Percentiles rank a stretch among this genome's conserved stretches.
These are phyloP conservation scores for Lasioglossum albipes DNA, from an alignment of 1,140 invertebrate genomes.

Conservation along the genomic window DNA sequence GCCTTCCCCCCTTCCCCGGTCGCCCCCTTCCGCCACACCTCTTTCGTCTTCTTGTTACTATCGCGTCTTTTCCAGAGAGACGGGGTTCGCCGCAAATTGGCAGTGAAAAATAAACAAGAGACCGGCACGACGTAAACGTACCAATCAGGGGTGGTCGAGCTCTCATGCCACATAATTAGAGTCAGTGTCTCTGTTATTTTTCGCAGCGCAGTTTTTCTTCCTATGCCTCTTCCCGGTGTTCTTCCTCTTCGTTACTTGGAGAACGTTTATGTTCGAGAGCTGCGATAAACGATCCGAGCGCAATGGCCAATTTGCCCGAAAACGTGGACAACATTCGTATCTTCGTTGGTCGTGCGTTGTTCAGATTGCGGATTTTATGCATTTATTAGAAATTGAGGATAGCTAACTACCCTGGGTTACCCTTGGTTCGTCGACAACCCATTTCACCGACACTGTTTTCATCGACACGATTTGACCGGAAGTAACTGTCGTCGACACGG, in stretches of 20 bases:
- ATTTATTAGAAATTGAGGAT: no score
- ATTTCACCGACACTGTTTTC: no score
- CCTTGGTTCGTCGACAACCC: no score
- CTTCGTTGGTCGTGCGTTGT: no score
- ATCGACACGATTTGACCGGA: no score
- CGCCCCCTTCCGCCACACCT: not conserved
- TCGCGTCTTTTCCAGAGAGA: not conserved
- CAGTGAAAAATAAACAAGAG: constrained; percentile 38
- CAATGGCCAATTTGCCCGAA: no score
- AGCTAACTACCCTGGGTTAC: no score
- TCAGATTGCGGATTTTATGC: no score
- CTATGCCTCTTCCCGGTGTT: not conserved
- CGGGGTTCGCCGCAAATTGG: constrained; percentile 48
- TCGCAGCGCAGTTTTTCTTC: not conserved
- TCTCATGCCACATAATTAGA: constrained; percentile 44
- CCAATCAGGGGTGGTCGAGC: constrained; percentile 42
- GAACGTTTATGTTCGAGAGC: not conserved
- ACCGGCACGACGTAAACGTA: constrained; percentile 39
- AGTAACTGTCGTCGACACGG: no score
- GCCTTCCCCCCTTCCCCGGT: no score
- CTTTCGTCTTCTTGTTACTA: constrained; percentile 5
- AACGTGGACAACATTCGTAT: no score
- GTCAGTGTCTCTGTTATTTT: constrained; percentile 16
- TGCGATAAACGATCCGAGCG: not conserved
- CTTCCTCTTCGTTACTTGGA: not conserved